Conservation (phyloP, 2,888 invertebrate species). For the Cabera pusaria region DNA sequence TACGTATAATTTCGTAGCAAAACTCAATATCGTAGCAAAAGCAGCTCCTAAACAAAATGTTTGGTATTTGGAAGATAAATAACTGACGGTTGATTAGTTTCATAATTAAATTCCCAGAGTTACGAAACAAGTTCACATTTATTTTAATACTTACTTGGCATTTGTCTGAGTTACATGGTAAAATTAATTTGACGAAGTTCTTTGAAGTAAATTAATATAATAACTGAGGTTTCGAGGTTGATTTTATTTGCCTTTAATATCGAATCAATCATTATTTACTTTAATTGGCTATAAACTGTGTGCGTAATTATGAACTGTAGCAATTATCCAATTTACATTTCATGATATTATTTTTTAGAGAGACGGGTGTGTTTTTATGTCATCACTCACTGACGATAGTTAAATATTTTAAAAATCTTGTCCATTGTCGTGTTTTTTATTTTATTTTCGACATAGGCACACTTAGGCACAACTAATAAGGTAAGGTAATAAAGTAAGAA, state of each 20-base stretch:
- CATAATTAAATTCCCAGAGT: slow-evolving; percentile 40
- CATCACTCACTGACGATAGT: slow-evolving; percentile 22
- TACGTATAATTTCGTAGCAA: slow-evolving; percentile 4
- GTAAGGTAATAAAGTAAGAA: too few relatives aligned
- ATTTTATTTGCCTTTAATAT: too few relatives aligned
- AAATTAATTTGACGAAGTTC: slow-evolving; percentile 14
- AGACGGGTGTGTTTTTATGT: slow-evolving; percentile 1
- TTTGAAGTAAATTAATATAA: slow-evolving; percentile 11
- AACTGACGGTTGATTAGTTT: slow-evolving; percentile 42
- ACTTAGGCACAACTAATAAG: too few relatives aligned
- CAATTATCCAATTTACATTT: too few relatives aligned
- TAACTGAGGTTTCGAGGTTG: too few relatives aligned
- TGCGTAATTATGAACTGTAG: too few relatives aligned
- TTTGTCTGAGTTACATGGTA: slow-evolving; percentile 16
- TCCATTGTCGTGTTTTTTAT: too few relatives aligned
- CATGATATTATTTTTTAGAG: too few relatives aligned
- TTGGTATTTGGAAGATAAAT: slow-evolving; percentile 34
- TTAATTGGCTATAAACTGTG: too few relatives aligned
- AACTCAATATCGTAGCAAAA: slow-evolving; percentile 18
- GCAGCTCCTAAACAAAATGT: slow-evolving; percentile 25
- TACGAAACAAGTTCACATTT: slow-evolving; percentile 26
- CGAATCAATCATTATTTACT: too few relatives aligned
- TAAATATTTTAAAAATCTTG: too few relatives aligned
- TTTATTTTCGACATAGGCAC: neutral
- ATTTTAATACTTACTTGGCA: slow-evolving; percentile 23